phyloP scores from a whole-genome alignment of 2,113 vertebrate genomes.

The Megaptera novaeangliae region DNA sequence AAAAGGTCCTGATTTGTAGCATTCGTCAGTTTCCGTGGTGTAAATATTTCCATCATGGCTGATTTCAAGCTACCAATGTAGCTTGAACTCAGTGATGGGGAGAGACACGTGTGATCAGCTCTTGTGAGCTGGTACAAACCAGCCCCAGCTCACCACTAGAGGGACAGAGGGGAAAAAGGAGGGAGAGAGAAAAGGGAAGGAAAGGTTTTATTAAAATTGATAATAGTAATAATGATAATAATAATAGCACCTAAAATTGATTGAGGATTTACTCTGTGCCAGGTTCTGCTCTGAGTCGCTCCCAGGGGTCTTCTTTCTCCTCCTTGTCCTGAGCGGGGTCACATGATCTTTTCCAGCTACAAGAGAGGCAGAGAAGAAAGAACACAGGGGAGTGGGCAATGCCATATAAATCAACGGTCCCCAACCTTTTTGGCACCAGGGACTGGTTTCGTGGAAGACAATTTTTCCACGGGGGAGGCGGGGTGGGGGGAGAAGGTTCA shows the following conservation, averaged over 20 bases:
- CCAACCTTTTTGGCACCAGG: no score
- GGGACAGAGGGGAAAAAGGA: not conserved
- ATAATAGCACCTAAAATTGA: not conserved
- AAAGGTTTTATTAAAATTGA: not conserved
- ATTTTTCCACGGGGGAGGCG: no score
- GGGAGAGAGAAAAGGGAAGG: not conserved
- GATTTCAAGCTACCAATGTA: not conserved
- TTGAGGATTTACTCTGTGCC: not conserved
- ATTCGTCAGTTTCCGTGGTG: not conserved
- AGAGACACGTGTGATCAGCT: not conserved
- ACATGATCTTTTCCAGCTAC: not conserved
- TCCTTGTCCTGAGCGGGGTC: not conserved
- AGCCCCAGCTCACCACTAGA: not conserved
- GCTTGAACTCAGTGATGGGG: not conserved
- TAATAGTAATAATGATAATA: not conserved
- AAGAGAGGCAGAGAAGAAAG: not conserved
- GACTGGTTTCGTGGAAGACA: no score
- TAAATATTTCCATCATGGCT: not conserved
- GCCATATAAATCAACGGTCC: no score
- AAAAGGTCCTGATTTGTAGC: not conserved
- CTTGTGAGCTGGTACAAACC: not conserved
- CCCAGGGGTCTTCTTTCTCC: not conserved
- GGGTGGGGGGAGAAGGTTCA: no score
- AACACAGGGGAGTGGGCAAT: fast-evolving
- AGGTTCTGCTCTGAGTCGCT: not conserved